phyloP scores from a whole-genome alignment of 2,113 vertebrate genomes.

The Oenanthe oenanthe region DNA sequence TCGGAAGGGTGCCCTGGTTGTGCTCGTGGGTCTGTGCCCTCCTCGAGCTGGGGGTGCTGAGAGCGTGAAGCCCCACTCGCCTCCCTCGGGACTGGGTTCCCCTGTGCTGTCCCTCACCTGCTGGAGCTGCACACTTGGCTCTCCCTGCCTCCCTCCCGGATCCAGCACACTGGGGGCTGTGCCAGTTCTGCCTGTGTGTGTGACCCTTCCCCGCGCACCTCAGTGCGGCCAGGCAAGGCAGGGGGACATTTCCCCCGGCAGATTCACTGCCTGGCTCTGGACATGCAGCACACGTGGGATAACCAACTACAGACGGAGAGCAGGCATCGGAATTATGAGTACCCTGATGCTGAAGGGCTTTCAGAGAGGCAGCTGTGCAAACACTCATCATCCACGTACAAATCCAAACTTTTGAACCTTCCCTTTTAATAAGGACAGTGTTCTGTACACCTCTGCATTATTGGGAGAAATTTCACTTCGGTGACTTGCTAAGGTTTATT shows the following conservation, averaged over 20 bases:
- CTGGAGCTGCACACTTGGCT: neutral
- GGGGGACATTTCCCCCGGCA: neutral
- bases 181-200: neutral
- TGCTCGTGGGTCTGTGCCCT: neutral
- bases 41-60: neutral
- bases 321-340: neutral
- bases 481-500: neutral
- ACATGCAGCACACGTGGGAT: neutral
- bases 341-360: neutral
- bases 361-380: slow-evolving; percentile 6
- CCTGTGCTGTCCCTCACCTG: neutral
- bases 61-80: fast-evolving
- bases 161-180: neutral
- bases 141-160: neutral
- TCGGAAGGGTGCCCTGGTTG: neutral
- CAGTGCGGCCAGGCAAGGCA: neutral
- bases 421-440: neutral
- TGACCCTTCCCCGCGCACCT: neutral
- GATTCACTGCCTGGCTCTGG: neutral
- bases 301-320: neutral
- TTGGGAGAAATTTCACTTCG: neutral
- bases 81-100: neutral
- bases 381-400: neutral
- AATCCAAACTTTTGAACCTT: neutral
- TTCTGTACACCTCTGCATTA: neutral